Evolutionary conservation across 2,888 invertebrate species (phyloP), one percentile per base, ranked within the genome.

Genomic region (Drosophila lutescens): DNA sequence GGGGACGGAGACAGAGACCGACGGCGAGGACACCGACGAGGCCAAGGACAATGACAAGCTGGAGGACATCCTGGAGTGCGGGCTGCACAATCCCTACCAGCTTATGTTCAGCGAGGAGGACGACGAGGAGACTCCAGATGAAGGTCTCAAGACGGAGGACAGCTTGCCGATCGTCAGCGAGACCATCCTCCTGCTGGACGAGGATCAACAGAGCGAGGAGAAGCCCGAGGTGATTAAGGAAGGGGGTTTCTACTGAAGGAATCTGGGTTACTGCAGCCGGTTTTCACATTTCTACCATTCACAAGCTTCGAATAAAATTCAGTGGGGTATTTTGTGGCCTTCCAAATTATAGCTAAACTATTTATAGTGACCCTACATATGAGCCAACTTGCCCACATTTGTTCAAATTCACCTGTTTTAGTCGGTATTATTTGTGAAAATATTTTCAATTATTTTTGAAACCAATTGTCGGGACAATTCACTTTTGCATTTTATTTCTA

Each of bases 21-120:
- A 47, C 5, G 46, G 10, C 23, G 36, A 17, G 6, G 38, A 38
- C 9, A 47, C 2, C 7, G 10, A 17, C 5, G 26, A 26, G 46
- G 46, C 9, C 26, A 46, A 26, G 46, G 26, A 30, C n/a, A 30
- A 15, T 2, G 46, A 9, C 5, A 30, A 15, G 17, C 2, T 32
- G 7, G 12, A 10, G 2, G 30, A 12, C 0, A 7, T 32, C 10
- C 17, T 7, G 2, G 30, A 47, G 17, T 26, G 15, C 12, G 68
- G 34, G 8, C 36, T 43, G 20, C 49, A 50, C 4, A 49, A 53
- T 26, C 60, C 73, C 20, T 70, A 70, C 13, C 53, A 73, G 30
- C 32, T 72, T 2, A 72, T 70, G 60, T 20, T 46, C 20, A 57
- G 62, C 47, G 66, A 56, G 1, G 59, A 61, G 32, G 59, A 66